Conservation (phyloP, 1,140 invertebrate species). For the Pseudomyrmex dendroicus region DNA sequence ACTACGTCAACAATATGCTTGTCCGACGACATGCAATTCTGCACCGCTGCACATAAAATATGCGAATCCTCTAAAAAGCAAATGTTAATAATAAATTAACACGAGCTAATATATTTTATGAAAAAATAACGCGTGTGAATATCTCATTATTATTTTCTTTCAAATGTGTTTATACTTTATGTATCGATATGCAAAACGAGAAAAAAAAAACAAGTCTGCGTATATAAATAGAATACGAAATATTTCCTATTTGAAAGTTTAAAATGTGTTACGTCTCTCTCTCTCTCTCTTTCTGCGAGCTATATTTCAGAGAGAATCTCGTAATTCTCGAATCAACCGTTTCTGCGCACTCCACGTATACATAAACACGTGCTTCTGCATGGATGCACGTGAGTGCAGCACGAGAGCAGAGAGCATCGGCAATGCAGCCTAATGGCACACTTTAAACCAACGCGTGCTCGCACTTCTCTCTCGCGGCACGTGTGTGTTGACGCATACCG, state of each 20-base stretch:
- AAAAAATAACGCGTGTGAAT: too few relatives aligned
- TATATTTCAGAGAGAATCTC: not conserved
- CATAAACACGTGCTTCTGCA: not conserved
- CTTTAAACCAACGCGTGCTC: constrained; percentile 58
- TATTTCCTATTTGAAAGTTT: not conserved
- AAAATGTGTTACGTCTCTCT: not conserved
- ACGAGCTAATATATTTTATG: too few relatives aligned
- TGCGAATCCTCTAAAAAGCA: constrained; percentile 15
- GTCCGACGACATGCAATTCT: constrained; percentile 37
- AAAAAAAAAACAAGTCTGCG: not conserved
- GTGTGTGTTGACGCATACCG: constrained; percentile 35
- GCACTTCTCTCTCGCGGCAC: constrained; percentile 34
- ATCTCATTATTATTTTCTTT: too few relatives aligned
- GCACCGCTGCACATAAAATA: constrained; percentile 17
- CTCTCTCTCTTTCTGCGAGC: too few relatives aligned
- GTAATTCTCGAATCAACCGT: not conserved
- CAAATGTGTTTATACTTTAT: too few relatives aligned
- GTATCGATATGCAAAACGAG: too few relatives aligned
- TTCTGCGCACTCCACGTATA: not conserved
- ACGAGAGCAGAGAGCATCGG: constrained; percentile 43
- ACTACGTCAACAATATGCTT: constrained; percentile 28
- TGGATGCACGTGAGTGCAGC: constrained; percentile 3
- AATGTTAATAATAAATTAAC: constrained; percentile 10
- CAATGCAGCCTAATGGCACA: constrained; percentile 53
- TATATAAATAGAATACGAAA: not conserved